Evolutionary conservation across 53 echinoderm and acorn worm genomes (phyloP).

Genomic region (Glandiceps talaboti): DNA sequence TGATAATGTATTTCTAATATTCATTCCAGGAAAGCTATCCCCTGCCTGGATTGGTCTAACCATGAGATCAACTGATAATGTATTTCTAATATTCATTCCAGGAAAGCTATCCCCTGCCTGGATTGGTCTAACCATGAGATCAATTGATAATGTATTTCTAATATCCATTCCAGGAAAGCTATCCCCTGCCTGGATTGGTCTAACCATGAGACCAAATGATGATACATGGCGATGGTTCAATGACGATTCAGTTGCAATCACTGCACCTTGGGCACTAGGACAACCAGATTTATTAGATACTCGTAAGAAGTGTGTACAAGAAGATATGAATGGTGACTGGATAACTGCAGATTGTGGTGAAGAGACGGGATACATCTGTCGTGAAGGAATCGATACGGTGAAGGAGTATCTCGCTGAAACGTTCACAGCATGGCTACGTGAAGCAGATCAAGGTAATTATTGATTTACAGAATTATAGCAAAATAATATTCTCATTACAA

Average conservation of each 20-base stretch:
- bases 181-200: not conserved
- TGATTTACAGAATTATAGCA: too few relatives aligned
- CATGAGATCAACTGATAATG: too few relatives aligned
- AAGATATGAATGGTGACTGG: not conserved
- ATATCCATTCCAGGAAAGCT: too few relatives aligned
- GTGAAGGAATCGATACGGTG: not conserved
- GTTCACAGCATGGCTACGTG: not conserved
- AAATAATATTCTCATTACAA: too few relatives aligned
- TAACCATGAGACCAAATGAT: not conserved
- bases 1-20: too few relatives aligned
- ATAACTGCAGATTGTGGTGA: not conserved
- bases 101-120: too few relatives aligned
- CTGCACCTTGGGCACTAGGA: not conserved
- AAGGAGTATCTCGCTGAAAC: not conserved
- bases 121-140: too few relatives aligned
- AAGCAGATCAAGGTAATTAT: not conserved
- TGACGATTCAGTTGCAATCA: not conserved
- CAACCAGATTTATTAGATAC: not conserved
- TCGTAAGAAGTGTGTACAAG: not conserved
- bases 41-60: too few relatives aligned
- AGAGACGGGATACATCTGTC: not conserved
- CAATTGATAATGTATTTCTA: too few relatives aligned
- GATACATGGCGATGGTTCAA: not conserved
- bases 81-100: too few relatives aligned
- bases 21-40: too few relatives aligned